phyloP scores from a whole-genome alignment of 2,888 invertebrate species.

The Rotaria magnacalcarata region DNA sequence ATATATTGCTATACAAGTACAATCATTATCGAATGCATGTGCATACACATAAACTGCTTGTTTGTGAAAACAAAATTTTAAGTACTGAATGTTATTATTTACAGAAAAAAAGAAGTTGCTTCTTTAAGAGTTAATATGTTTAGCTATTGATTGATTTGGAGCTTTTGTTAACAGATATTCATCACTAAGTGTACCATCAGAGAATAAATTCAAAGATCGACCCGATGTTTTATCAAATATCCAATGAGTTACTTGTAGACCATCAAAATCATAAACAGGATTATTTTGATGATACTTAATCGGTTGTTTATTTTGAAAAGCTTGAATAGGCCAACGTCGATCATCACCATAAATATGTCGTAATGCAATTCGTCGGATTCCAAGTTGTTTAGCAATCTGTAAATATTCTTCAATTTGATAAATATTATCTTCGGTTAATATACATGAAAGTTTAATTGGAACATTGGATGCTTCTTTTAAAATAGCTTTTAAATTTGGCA shows the following conservation, averaged over 20 bases:
- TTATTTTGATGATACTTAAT: not conserved
- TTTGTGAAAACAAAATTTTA: too few relatives aligned
- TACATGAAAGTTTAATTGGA: not conserved
- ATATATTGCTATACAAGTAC: too few relatives aligned
- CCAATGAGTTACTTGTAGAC: conserved; percentile 6
- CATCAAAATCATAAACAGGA: conserved; percentile 11
- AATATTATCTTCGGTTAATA: not conserved
- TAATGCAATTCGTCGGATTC: not conserved
- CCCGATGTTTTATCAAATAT: not conserved
- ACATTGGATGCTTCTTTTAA: not conserved
- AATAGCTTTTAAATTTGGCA: not conserved
- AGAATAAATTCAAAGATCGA: not conserved
- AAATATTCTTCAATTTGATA: conserved; percentile 6
- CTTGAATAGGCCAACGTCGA: not conserved
- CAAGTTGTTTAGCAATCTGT: not conserved
- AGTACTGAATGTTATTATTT: too few relatives aligned
- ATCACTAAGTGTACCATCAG: not conserved
- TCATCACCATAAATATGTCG: not conserved
- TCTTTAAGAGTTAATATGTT: not conserved
- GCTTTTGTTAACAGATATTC: not conserved
- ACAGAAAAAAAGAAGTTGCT: too few relatives aligned
- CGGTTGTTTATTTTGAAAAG: not conserved
- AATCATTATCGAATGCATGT: too few relatives aligned
- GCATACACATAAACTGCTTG: too few relatives aligned
- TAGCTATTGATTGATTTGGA: not conserved